Conservation (phyloP, 2,888 invertebrate species). For the Koerneria pararmatus region DNA sequence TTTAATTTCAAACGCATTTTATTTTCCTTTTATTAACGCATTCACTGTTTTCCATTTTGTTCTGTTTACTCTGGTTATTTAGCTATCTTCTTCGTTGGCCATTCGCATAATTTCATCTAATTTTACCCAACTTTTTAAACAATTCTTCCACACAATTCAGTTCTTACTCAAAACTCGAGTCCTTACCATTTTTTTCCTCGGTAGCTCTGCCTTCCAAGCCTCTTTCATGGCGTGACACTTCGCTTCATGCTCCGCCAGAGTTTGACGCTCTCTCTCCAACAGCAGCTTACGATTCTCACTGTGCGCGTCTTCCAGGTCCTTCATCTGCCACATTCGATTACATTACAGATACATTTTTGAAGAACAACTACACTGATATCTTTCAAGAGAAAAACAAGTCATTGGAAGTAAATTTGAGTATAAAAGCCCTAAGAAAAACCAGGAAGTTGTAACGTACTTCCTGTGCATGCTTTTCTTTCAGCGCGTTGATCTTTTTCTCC, state of each 20-base stretch:
- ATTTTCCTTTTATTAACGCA: no score
- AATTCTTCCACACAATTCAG: no score
- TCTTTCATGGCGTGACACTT: constrained; percentile 49
- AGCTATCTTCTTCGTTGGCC: no score
- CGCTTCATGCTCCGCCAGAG: constrained; percentile 51
- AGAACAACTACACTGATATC: not conserved
- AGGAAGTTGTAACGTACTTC: constrained; percentile 4
- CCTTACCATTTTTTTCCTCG: constrained; percentile 48
- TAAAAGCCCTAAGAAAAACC: not conserved
- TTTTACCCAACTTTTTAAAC: no score
- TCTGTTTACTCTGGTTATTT: no score
- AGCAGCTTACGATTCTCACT: constrained; percentile 54
- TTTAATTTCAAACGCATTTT: no score
- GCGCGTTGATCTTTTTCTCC: constrained; percentile 25
- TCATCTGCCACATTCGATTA: constrained; percentile 30
- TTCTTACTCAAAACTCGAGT: not conserved
- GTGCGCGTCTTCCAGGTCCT: constrained; percentile 57
- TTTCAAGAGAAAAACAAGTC: not conserved
- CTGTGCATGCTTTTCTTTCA: constrained; percentile 27
- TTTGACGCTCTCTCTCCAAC: constrained; percentile 51
- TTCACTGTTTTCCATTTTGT: no score
- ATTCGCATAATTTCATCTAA: no score
- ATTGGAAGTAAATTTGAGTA: not conserved
- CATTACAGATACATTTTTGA: not conserved
- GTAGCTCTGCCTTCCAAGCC: constrained; percentile 48